A percentile compares a stretch with the other conserved stretches of the same genome.
phyloP scores from a whole-genome alignment of 2,888 invertebrate genomes.

The Pterostichus madidus region DNA sequence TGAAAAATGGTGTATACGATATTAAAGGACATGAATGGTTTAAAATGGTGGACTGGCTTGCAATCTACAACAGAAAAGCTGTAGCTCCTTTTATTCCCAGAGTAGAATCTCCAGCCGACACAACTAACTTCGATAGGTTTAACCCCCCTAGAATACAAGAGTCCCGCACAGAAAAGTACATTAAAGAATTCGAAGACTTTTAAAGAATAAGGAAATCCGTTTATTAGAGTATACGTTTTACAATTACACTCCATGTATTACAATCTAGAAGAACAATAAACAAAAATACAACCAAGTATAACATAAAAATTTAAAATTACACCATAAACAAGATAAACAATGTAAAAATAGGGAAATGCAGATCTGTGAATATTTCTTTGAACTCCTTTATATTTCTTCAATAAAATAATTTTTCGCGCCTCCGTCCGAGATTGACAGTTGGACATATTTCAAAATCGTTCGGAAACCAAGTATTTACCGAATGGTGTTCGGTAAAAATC shows the following conservation, averaged over 20 bases:
- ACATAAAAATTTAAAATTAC: no score
- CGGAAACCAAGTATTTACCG: no score
- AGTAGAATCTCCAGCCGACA: slow-evolving; percentile 81
- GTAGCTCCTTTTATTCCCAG: slow-evolving; percentile 82
- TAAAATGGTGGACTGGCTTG: slow-evolving; percentile 87
- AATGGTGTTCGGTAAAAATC: no score
- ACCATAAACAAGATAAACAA: no score
- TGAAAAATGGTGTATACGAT: slow-evolving; percentile 91
- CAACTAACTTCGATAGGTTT: slow-evolving; percentile 86
- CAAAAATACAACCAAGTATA: slow-evolving; percentile 34
- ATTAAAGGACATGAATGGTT: slow-evolving; percentile 96
- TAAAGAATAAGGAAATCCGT: slow-evolving; percentile 59
- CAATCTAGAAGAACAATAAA: slow-evolving; percentile 32
- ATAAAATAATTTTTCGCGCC: no score
- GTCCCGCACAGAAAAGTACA: slow-evolving; percentile 79
- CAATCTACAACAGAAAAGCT: slow-evolving; percentile 87
- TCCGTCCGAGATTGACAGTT: no score
- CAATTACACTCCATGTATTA: slow-evolving; percentile 46
- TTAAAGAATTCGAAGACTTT: slow-evolving; percentile 80
- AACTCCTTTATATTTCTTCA: no score
- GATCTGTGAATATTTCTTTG: no score
- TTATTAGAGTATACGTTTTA: slow-evolving; percentile 50
- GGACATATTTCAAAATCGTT: no score
- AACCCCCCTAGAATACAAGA: slow-evolving; percentile 75
- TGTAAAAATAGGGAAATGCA: no score